Conservation (phyloP, 1,140 invertebrate species). For the Eurytemora carolleeae region DNA sequence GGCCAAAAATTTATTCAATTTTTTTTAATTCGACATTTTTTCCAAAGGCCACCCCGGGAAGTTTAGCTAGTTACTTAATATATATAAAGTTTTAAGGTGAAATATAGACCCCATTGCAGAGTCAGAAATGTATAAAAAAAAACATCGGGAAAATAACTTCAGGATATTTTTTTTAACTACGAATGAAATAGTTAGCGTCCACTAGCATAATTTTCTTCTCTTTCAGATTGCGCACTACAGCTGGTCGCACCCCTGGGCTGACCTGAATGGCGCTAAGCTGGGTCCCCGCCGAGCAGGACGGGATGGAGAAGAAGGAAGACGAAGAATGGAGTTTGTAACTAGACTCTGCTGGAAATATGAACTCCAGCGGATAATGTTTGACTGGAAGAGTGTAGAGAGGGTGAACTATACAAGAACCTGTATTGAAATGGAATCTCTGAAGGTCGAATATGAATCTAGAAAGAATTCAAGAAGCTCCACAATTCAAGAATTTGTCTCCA, state of each 20-base stretch:
- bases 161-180: no score
- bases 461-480: no score
- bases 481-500: no score
- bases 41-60: background rate
- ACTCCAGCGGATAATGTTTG: background rate
- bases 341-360: background rate
- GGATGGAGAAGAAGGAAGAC: no score
- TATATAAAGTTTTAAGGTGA: background rate
- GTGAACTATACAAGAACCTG: background rate
- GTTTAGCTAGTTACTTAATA: background rate
- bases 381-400: background rate
- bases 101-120: background rate
- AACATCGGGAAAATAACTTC: background rate
- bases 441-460: background rate
- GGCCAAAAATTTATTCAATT: no score
- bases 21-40: no score
- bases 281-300: no score
- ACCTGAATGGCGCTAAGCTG: background rate
- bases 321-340: background rate
- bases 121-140: background rate
- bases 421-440: background rate
- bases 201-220: no score
- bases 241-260: background rate
- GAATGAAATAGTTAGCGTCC: no score
- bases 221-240: background rate